Evolutionary conservation across 1,140 invertebrate genomes (phyloP).

Genomic region (Calephelis nemesis): DNA sequence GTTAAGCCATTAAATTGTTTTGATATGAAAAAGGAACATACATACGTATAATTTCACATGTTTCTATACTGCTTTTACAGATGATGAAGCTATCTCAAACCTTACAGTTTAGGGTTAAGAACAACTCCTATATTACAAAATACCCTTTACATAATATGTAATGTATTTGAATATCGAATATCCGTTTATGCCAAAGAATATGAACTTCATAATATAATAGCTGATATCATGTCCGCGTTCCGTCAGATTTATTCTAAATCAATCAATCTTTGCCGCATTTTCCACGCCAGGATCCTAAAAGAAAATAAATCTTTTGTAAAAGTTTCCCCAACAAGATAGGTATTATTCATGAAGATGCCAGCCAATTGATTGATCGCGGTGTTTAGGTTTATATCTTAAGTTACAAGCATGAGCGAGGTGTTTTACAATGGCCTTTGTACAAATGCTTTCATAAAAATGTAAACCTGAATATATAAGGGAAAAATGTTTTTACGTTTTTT

Average conservation of each 20-base stretch:
- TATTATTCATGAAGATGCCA: constrained; percentile 72
- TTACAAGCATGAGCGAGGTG: constrained; percentile 33
- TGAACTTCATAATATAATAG: constrained; percentile 16
- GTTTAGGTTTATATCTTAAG: constrained; percentile 46
- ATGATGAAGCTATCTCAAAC: no score
- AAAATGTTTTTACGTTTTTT: not conserved
- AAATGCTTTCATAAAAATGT: not conserved
- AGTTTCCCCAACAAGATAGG: constrained; percentile 67
- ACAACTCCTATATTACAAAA: no score
- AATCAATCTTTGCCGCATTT: constrained; percentile 70
- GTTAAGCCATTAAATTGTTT: no score
- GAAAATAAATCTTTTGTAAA: constrained; percentile 75
- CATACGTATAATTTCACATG: no score
- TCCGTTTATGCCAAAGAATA: not conserved
- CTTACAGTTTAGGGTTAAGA: no score
- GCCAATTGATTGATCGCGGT: constrained; percentile 63
- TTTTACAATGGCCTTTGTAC: constrained; percentile 11
- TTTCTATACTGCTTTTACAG: no score
- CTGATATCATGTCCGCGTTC: constrained; percentile 41
- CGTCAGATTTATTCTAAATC: constrained; percentile 63
- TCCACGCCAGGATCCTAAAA: constrained; percentile 45
- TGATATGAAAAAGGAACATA: no score
- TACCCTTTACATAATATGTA: no score
- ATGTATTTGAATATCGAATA: no score
- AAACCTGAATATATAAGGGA: not conserved